phyloP scores from a whole-genome alignment of 2,888 invertebrate genomes.

The Idaea dimidiata region DNA sequence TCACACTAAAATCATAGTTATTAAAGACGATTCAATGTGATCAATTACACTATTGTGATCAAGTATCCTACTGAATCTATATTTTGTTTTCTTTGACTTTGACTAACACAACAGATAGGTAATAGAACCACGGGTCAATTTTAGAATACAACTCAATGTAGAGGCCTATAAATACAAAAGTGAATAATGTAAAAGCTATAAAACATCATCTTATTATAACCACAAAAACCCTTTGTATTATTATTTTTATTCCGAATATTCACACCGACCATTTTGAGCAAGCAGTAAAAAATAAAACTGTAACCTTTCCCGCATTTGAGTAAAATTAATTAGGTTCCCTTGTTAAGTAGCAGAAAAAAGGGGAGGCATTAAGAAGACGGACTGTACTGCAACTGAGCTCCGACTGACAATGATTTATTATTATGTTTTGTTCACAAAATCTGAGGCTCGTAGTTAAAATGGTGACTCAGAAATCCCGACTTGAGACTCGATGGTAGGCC shows the following conservation, averaged over 20 bases:
- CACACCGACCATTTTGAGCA: neutral
- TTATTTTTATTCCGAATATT: neutral
- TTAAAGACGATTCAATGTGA: no score
- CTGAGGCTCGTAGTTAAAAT: neutral
- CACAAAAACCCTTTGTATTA: neutral
- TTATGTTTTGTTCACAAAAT: constrained; percentile 1
- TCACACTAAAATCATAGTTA: no score
- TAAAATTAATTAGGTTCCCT: constrained; percentile 32
- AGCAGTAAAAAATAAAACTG: neutral
- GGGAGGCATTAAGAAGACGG: constrained; percentile 45
- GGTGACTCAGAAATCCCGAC: no score
- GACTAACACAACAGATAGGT: no score
- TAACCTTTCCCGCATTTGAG: constrained; percentile 13
- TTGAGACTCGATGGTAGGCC: no score
- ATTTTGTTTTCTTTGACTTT: no score
- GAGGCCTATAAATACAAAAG: no score
- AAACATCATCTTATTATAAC: neutral
- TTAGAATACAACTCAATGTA: no score
- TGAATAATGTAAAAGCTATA: no score
- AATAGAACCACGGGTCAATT: no score
- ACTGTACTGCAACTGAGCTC: constrained; percentile 48
- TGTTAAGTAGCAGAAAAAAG: constrained; percentile 36
- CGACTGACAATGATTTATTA: constrained; percentile 48
- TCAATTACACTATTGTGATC: no score
- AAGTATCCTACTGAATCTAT: no score